Evolutionary conservation across 2,888 invertebrate species (phyloP), one percentile per base, ranked within the genome.

Genomic region (Rhagonycha lutea): DNA sequence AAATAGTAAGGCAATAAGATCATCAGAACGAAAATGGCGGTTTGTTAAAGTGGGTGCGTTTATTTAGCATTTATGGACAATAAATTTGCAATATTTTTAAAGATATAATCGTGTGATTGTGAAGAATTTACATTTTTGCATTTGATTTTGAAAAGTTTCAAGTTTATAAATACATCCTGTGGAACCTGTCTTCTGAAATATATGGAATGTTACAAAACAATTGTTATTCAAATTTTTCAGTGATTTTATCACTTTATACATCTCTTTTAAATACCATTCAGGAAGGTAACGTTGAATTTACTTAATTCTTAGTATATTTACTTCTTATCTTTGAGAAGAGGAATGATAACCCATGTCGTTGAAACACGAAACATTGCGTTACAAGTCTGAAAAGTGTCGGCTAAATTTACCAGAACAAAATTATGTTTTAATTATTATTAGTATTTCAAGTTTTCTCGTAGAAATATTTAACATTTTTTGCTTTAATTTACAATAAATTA

Each of bases 291-390:
- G 47, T 47, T 47, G 47, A 47, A 47, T 47, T 47, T 47, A 47
- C n/a, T 47, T 47, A 47, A 47, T 47, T 47, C 47, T 47, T 47
- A 47, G 47, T 47, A 47, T 47, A 47, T 47, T 47, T 47, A 47
- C 47, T 65, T 65, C 63, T 65, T 65, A 65, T 65, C 63, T 65
- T 18, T 10, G 7, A 47, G 47, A 65, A 65, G 18, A 65, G 63
- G 63, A 65, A 65, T 24, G 63, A 65, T 65, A 65, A 65, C 23
- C 63, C 63, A 65, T 65, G 63, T 65, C 63, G 63, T 24, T 26
- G 63, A 24, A 65, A 65, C 63, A 65, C 63, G 63, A 65, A 65
- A 65, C 63, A 65, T 65, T 26, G 63, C 63, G 63, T 65, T 65
- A 65, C 63, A 65, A 65, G 63, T 65, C 63, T 26, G 26, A 65